Base-by-base conservation (phyloP, 2,113 vertebrate species). In the Caracal caracal region DNA sequence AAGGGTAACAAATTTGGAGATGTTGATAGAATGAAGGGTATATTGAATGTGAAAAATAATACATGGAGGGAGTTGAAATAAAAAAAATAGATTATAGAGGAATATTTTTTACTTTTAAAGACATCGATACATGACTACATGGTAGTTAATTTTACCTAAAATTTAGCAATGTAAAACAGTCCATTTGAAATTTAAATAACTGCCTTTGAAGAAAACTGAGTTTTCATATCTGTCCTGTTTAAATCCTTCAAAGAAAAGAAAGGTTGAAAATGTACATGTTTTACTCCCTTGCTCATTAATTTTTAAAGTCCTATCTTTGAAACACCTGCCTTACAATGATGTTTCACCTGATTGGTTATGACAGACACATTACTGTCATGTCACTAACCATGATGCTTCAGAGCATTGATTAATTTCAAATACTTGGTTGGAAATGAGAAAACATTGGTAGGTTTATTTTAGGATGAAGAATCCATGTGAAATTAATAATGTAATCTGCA, bases 121-220 rank as follows among this genome's bases (percentile, higher is more conserved):
- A 81, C 56, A 85, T 56, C 94, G 35, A 82, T 95, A 33, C 6
- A 71, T 89, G 66, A 93, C 19, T 89, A 78, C 33, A 51, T 73
- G 40, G 28, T 81, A 71, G n/a, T 88, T 85, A 94, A 70, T 96
- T 97, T 95, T 94, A 88, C 96, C 37, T 93, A 80, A 90, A 96
- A 78, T 85, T 75, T 88, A 93, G 37, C 66, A 89, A 63, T 83
- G 33, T 91, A 73, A 90, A 92, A 61, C 35, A 90, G 73, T 73
- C 13, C 10, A 78, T 97, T 97, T 96, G 90, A 97, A 97, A 96
- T 93, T 97, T 93, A 96, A 95, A 96, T 97, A 94, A 59, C 56
- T 81, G 9, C 71, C 70, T 95, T 96, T 93, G 66, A 96, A 93
- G 87, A 95, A 96, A 90, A 93, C 30, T 5, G 49, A 90, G 20